Percentiles rank a stretch among this genome's conserved stretches.
Conservation (phyloP, 2,113 vertebrate genomes). For the Clupea harengus region DNA sequence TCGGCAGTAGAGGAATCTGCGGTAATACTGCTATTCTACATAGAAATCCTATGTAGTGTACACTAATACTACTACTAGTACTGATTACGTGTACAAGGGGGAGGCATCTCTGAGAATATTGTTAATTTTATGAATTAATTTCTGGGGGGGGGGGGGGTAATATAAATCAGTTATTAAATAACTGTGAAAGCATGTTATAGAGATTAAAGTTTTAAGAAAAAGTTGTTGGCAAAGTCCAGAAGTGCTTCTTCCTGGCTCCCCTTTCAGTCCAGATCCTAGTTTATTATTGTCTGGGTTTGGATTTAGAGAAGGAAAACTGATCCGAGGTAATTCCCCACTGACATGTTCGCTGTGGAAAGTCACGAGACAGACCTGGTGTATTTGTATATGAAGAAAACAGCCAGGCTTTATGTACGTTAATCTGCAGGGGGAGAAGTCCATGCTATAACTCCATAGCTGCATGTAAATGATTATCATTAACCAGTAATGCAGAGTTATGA, state of each 20-base stretch:
- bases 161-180: constrained; percentile 12
- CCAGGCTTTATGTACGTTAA: background rate
- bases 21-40: background rate
- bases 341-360: constrained; percentile 19
- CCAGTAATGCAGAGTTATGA: constrained; percentile 30
- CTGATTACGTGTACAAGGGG: background rate
- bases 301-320: constrained; percentile 25
- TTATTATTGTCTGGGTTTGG: constrained; percentile 25
- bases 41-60: background rate
- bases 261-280: constrained; percentile 1
- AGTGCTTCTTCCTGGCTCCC: constrained; percentile 11
- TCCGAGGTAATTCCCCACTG: constrained; percentile 20
- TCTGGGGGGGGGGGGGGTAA: background rate
- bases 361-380: constrained; percentile 11
- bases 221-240: constrained; percentile 4
- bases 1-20: background rate
- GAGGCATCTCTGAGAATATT: background rate
- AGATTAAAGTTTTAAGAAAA: constrained; percentile 9
- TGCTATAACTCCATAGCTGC: constrained; percentile 8
- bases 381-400: constrained; percentile 1
- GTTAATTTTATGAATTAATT: background rate
- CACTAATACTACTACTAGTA: background rate
- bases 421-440: background rate
- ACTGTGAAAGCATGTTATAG: background rate
- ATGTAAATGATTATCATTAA: constrained; percentile 22